phyloP scores from a whole-genome alignment of 2,888 invertebrate genomes.

The Acanthosepion esculentum region DNA sequence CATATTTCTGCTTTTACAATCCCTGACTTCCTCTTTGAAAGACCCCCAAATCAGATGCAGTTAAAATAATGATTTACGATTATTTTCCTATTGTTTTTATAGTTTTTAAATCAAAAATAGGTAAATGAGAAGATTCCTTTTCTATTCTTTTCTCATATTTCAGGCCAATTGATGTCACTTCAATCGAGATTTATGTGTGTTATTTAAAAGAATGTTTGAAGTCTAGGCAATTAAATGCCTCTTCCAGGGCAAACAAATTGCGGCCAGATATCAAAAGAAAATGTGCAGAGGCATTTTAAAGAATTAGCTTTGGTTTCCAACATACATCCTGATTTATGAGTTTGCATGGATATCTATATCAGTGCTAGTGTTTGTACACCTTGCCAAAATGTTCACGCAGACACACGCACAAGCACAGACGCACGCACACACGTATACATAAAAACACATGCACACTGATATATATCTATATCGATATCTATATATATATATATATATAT shows the following conservation, averaged over 20 bases:
- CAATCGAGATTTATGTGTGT: background rate
- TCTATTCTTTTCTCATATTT: background rate
- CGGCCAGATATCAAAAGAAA: background rate
- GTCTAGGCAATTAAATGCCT: background rate
- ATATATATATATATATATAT: too few relatives aligned
- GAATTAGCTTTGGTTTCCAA: background rate
- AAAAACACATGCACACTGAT: background rate
- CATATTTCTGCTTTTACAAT: background rate
- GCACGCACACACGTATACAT: background rate
- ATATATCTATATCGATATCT: too few relatives aligned
- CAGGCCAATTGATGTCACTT: background rate
- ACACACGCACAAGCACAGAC: background rate
- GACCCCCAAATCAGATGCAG: background rate
- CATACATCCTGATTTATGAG: background rate
- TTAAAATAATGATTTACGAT: constrained; percentile 33
- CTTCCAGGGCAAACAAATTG: background rate
- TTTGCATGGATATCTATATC: background rate
- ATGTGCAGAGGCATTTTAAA: background rate
- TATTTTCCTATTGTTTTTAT: background rate
- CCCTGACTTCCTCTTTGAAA: background rate
- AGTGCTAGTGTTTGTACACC: background rate
- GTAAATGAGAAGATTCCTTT: background rate
- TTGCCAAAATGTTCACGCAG: too few relatives aligned
- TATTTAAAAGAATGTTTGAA: background rate
- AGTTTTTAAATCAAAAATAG: background rate